These are phyloP conservation scores for Andrena camellia DNA, from an alignment of 2,888 invertebrate genomes.

Conservation along the genomic window DNA sequence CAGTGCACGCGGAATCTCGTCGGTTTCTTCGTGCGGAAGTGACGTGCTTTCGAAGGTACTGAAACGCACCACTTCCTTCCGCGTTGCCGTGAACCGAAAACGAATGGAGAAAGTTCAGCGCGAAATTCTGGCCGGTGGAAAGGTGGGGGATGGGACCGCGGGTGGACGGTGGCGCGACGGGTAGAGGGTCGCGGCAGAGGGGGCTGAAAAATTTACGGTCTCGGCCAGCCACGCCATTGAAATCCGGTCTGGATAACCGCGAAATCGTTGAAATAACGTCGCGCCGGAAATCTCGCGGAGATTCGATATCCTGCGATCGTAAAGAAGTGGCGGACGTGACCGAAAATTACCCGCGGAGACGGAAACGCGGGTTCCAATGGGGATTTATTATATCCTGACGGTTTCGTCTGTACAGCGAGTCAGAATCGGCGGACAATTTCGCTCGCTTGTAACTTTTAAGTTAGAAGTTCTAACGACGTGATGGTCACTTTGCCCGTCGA, in stretches of 20 bases:
- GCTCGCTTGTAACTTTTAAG: no score
- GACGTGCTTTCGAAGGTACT: conserved; percentile 69
- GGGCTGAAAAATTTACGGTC: conserved; percentile 58
- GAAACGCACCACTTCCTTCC: conserved; percentile 69
- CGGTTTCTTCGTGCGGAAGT: conserved; percentile 66
- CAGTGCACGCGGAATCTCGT: conserved; percentile 37
- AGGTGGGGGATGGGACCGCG: neutral
- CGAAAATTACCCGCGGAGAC: conserved; percentile 58
- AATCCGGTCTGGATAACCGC: conserved; percentile 64
- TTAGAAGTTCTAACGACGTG: no score
- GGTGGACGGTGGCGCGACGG: neutral
- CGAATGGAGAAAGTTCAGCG: conserved; percentile 71
- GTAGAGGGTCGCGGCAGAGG: neutral
- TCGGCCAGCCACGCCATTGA: conserved; percentile 58
- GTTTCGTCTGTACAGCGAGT: neutral
- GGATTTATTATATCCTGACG: conserved; percentile 29
- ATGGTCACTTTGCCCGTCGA: no score
- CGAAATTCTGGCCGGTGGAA: conserved; percentile 37
- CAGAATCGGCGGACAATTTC: no score
- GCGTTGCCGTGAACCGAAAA: conserved; percentile 56
- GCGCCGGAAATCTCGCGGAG: conserved; percentile 62
- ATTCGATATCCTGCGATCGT: conserved; percentile 68
- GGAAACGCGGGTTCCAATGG: conserved; percentile 43
- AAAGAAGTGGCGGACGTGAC: conserved; percentile 56
- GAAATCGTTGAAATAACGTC: conserved; percentile 72